phyloP scores from a whole-genome alignment of 2,888 invertebrate genomes.

The Coelinius sp. region DNA sequence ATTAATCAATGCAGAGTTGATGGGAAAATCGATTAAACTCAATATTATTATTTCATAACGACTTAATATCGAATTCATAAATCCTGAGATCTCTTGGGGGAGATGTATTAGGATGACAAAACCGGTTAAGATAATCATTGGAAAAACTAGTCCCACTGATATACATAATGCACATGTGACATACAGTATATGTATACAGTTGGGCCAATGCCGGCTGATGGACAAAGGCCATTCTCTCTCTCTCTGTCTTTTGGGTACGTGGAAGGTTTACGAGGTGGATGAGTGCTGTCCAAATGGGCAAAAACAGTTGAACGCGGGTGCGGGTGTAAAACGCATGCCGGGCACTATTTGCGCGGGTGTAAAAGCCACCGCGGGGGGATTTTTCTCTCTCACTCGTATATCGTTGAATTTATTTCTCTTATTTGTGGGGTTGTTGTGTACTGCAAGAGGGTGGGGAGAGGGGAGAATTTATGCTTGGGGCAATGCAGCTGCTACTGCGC shows the following conservation, averaged over 20 bases:
- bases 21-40: background rate
- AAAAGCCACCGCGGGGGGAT: background rate
- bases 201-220: background rate
- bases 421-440: background rate
- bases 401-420: background rate
- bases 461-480: background rate
- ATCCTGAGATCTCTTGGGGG: background rate
- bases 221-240: background rate
- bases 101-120: slow-evolving; percentile 28
- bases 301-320: background rate
- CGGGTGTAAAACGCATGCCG: slow-evolving; percentile 25
- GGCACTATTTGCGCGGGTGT: slow-evolving; percentile 19
- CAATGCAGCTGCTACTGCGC: slow-evolving; percentile 24
- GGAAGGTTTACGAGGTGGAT: slow-evolving; percentile 14
- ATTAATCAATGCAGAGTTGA: too few species aligned
- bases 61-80: slow-evolving; percentile 20
- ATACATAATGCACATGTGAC: slow-evolving; percentile 27
- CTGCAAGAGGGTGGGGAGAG: too few species aligned
- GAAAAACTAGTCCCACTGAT: slow-evolving; percentile 32
- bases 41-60: slow-evolving; percentile 32
- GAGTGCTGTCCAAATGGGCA: slow-evolving; percentile 9
- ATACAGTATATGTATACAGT: slow-evolving; percentile 21
- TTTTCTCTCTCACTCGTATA: background rate
- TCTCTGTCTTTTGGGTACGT: background rate
- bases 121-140: slow-evolving; percentile 28